Percentiles rank a stretch among this genome's conserved stretches.
Conservation (phyloP, 2,797 vertebrate species). For the Halcyon leucocephala region DNA sequence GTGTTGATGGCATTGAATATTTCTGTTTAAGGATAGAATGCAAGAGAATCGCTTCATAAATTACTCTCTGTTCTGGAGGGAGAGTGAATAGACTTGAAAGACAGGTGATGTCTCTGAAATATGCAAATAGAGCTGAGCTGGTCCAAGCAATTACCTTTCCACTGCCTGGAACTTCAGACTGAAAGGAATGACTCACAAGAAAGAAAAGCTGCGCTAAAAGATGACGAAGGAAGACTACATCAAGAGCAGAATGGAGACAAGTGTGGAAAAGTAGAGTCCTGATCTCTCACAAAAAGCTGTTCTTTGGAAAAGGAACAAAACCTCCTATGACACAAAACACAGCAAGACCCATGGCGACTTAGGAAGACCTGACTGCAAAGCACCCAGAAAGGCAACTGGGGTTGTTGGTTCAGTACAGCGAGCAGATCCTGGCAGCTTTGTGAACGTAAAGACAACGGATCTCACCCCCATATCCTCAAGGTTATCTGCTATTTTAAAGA, state of each 20-base stretch:
- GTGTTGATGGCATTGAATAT: neutral
- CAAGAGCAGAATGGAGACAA: neutral
- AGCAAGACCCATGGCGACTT: neutral
- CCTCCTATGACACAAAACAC: neutral
- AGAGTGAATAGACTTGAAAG: slow-evolving; percentile 65
- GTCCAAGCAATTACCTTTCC: slow-evolving; percentile 67
- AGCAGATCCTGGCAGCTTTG: neutral
- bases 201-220: slow-evolving; percentile 34
- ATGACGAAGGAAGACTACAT: slow-evolving; percentile 39
- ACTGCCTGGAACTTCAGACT: slow-evolving; percentile 59
- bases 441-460: neutral
- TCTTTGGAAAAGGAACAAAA: neutral
- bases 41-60: slow-evolving; percentile 37
- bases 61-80: slow-evolving; percentile 28
- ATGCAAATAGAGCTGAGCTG: slow-evolving; percentile 58
- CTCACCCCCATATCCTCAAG: neutral
- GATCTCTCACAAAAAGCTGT: neutral
- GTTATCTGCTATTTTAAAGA: neutral
- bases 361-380: neutral
- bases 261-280: neutral
- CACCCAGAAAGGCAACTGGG: neutral
- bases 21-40: slow-evolving; percentile 9
- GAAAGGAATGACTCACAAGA: slow-evolving; percentile 64
- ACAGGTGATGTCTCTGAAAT: slow-evolving; percentile 74
- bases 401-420: neutral